These are phyloP conservation scores for Apamea anceps DNA, from an alignment of 2,888 invertebrate genomes.

Conservation along the genomic window DNA sequence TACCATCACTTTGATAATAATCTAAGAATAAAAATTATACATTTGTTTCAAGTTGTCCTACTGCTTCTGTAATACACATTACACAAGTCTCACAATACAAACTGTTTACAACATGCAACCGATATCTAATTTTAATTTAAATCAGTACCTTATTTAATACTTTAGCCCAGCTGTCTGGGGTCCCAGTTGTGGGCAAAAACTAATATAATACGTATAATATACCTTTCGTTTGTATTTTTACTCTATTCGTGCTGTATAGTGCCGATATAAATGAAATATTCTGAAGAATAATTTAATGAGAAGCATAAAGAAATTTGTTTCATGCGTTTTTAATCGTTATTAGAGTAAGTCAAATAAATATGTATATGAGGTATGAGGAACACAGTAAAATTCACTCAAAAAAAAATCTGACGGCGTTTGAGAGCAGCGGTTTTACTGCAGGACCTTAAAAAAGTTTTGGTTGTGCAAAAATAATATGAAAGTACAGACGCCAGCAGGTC, in stretches of 20 bases:
- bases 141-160: slow-evolving; percentile 57
- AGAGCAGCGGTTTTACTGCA: background rate
- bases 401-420: too few species aligned
- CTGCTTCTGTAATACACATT: background rate
- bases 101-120: slow-evolving; percentile 43
- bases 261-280: background rate
- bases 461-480: background rate
- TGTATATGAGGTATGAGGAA: too few species aligned
- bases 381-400: too few species aligned
- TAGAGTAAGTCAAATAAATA: background rate
- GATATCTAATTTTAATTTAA: slow-evolving; percentile 43
- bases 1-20: background rate
- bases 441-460: background rate
- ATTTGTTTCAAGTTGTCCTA: slow-evolving; percentile 33
- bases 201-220: slow-evolving; percentile 36
- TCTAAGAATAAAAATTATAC: background rate
- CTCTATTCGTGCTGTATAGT: background rate
- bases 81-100: slow-evolving; percentile 44
- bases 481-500: too few species aligned
- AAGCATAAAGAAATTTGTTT: background rate
- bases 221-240: background rate
- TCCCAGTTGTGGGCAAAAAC: slow-evolving; percentile 30
- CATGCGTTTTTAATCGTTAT: background rate
- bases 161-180: slow-evolving; percentile 31
- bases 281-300: background rate